Base-by-base conservation (phyloP, 1,140 invertebrate species). In the Centruroides sculpturatus region DNA sequence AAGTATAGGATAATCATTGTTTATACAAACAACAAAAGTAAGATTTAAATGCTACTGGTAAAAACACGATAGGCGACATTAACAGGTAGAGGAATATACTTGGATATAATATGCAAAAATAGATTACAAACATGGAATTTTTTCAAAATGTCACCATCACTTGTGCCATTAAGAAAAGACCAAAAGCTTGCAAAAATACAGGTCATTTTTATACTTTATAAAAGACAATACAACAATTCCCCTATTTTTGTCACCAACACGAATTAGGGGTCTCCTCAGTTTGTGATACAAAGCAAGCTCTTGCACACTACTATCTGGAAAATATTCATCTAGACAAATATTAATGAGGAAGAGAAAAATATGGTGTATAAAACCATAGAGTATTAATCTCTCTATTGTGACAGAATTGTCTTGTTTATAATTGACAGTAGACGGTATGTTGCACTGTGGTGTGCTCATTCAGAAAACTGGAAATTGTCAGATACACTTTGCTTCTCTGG, bases 221-320 rank as follows among this genome's bases (percentile, higher is more conserved):
- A 13, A 58, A 35, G 34, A n/a, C 7, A 23, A 12, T 48, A 60
- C 56, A 57, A 57, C 48, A 47, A 47, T n/a, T 55, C 6, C 23
- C 56, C 13, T 9, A 56, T 35, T 53, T 56, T 35, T 55, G 55
- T 46, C n/a, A n/a, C 36, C 35, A 34, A 11, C 35, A 56, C 49
- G 13, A 11, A 47, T 47, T 41, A 41, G 41, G 41, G 41, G 41
- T 41, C 41, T 50, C 53, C 56, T n/a, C 59, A 53, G 61, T 62
- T 57, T 62, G 61, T 62, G 61, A 62, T 62, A 62, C 61, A 57
- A 62, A 62, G 61, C 51, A 41, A 41, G 41, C 54, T 58, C 48
- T 34, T 54, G 13, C 46, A 41, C 41, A 54, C 13, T 46, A 50
- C 8, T 13, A 49, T n/a, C 10, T 35, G 23, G 8, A 58, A 12